Evolutionary conservation across 2,888 invertebrate species (phyloP), one percentile per base, ranked within the genome.

Genomic region (Lissocephala sabroskyi): DNA sequence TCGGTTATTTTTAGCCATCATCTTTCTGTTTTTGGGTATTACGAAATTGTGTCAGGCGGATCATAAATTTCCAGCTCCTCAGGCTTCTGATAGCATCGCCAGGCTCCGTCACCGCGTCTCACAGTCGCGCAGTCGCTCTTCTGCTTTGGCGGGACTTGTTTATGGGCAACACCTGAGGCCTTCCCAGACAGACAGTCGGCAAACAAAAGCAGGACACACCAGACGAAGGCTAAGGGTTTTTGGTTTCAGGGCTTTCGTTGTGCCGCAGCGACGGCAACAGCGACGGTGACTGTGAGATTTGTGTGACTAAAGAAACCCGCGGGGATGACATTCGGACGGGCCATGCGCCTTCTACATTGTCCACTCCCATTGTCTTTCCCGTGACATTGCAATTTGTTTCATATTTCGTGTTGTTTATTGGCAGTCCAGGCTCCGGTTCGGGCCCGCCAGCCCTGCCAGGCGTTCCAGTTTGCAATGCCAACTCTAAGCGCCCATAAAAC

Each of bases 11-110:
- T 54, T 56, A 56, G 55, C 49, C 54, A 19, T 70, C 56, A n/a
- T n/a, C n/a, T n/a, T n/a, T n/a, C n/a, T n/a, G n/a, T n/a, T 55
- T 47, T 45, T 42, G 54, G 39, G 59, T 63, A 62, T 74, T 74
- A 76, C 66, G 63, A 75, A 76, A 75, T 68, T 66, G 74, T 75
- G 71, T 71, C 75, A 75, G 68, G 54, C 60, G 54, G 36, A 67
- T 56, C 64, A 76, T 73, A 73, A 76, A 76, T 71, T 66, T 63
- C 57, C 54, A 62, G 58, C 68, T 70, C 68, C 67, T 57, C 64
- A 54, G 53, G 59, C 10, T 53, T 63, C 59, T 56, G 61, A 61
- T 61, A 58, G 48, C 60, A 60, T 61, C 58, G 36, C 30, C 29
- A 30, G 44, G 32, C 41, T 41, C 45, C 43, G 59, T 59, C n/a